A percentile compares a stretch with the other conserved stretches of the same genome.
These are phyloP conservation scores for Sebastes trivittatus DNA, from an alignment of 2,797 vertebrate species.

Conservation along the genomic window DNA sequence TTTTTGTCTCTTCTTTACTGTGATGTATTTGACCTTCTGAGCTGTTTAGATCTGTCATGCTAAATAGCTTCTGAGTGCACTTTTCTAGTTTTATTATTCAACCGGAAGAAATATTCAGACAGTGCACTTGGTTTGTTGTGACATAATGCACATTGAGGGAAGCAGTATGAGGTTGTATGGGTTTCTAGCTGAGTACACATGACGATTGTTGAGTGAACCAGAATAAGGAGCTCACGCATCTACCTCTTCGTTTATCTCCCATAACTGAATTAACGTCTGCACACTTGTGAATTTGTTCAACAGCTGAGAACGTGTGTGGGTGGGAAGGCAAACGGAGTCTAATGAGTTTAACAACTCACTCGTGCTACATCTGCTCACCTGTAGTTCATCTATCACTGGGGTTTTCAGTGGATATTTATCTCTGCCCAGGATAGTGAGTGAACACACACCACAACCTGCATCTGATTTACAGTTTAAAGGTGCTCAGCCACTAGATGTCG, in stretches of 20 bases:
- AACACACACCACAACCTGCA: slow-evolving; percentile 38
- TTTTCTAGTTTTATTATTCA: slow-evolving; percentile 36
- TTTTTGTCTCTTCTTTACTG: slow-evolving; percentile 43
- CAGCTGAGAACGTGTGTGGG: slow-evolving; percentile 51
- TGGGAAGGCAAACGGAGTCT: slow-evolving; percentile 41
- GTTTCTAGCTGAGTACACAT: slow-evolving; percentile 41
- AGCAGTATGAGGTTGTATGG: slow-evolving; percentile 1
- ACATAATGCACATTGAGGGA: slow-evolving; percentile 7
- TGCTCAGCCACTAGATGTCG: too few species aligned
- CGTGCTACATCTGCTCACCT: slow-evolving; percentile 33
- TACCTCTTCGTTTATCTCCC: slow-evolving; percentile 45
- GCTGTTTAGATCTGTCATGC: slow-evolving; percentile 33
- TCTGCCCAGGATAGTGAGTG: slow-evolving; percentile 29
- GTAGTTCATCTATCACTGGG: slow-evolving; percentile 55
- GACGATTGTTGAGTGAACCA: slow-evolving; percentile 27
- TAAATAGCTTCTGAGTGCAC: slow-evolving; percentile 41
- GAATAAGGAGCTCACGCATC: slow-evolving; percentile 31
- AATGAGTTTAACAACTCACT: slow-evolving; percentile 68
- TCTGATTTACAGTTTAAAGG: slow-evolving; percentile 44
- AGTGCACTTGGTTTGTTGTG: slow-evolving; percentile 37
- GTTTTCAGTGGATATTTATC: slow-evolving; percentile 36
- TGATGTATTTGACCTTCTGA: slow-evolving; percentile 54
- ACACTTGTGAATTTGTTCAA: slow-evolving; percentile 33
- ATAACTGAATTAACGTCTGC: slow-evolving; percentile 37
- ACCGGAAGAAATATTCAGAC: slow-evolving; percentile 16